Evolutionary conservation across 2,113 vertebrate species (phyloP).

Genomic region (Clarias batrachus): DNA sequence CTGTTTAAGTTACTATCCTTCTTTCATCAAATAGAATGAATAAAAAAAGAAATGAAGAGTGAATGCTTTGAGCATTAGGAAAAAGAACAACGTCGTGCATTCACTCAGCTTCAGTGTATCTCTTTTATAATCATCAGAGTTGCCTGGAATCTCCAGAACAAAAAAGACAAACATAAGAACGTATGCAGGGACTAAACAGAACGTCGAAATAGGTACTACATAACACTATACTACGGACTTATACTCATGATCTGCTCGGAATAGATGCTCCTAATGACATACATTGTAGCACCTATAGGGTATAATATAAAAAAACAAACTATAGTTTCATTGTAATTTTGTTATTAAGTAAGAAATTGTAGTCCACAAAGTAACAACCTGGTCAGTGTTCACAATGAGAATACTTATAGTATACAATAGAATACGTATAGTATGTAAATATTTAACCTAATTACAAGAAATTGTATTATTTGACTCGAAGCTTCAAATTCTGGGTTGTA

Average conservation of each 20-base stretch:
- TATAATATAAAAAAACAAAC: neutral
- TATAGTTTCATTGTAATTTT: neutral
- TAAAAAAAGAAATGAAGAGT: neutral
- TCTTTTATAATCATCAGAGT: neutral
- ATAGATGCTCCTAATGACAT: neutral
- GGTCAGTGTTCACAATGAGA: neutral
- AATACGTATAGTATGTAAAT: neutral
- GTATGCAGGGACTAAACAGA: neutral
- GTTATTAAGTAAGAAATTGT: neutral
- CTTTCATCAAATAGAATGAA: too few relatives aligned
- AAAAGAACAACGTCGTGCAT: neutral
- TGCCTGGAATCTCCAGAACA: neutral
- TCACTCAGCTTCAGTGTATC: neutral
- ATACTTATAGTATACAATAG: too few relatives aligned
- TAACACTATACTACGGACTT: neutral
- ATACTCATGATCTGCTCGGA: neutral
- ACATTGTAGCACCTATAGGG: neutral
- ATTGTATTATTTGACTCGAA: neutral
- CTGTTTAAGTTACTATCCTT: neutral
- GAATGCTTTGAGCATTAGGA: neutral
- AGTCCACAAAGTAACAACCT: neutral
- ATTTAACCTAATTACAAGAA: neutral
- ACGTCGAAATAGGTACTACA: neutral
- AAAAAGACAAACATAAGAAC: neutral
- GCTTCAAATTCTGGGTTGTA: neutral